Percentiles rank a stretch among this genome's conserved stretches.
Evolutionary conservation across 2,888 invertebrate genomes (phyloP).

Genomic region (Synanthedon andrenaeformis): DNA sequence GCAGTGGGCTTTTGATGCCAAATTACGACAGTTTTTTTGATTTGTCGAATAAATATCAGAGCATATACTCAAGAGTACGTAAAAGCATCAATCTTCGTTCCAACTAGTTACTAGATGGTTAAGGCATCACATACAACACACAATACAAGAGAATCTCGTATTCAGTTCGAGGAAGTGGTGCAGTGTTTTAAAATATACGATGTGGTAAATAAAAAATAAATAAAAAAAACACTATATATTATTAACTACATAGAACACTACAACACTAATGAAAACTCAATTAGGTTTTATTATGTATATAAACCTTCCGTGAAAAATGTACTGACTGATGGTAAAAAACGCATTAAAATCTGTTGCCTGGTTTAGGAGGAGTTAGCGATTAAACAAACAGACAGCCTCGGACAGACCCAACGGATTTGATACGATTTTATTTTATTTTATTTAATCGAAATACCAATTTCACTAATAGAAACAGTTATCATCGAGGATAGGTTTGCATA

Average conservation of each 20-base stretch:
- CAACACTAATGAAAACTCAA: no score
- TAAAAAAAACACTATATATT: no score
- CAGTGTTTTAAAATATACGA: neutral
- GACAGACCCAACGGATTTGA: no score
- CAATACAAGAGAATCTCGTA: neutral
- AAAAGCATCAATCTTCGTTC: neutral
- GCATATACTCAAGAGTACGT: neutral
- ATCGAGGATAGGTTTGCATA: no score
- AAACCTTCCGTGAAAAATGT: neutral
- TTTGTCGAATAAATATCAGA: neutral
- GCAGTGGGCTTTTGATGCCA: no score
- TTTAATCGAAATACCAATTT: no score
- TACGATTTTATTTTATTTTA: no score
- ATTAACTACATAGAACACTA: no score
- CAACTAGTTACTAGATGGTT: neutral
- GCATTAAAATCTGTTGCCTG: neutral
- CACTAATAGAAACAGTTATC: no score
- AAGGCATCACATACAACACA: neutral
- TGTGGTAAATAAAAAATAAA: no score
- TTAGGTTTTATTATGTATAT: neutral
- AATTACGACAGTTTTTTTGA: neutral
- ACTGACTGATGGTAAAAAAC: neutral
- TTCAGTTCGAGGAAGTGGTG: neutral
- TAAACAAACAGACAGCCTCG: no score
- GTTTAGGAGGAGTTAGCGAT: neutral